Base-by-base conservation (phyloP, 2,113 vertebrate genomes). In the Macroglossus sobrinus region DNA sequence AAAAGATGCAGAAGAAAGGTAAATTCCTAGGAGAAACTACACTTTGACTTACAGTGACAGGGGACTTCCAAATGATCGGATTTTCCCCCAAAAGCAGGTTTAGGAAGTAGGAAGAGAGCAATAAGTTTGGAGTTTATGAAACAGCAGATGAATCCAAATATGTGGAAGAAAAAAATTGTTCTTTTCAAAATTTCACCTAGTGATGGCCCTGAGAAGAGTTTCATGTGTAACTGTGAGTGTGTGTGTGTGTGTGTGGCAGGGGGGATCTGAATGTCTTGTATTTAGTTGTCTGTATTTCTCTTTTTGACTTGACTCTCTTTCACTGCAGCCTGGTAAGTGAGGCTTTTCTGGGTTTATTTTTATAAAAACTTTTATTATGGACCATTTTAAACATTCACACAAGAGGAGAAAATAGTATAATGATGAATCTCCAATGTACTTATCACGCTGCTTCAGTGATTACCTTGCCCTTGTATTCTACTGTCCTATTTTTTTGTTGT, bases 41-140 rank as follows among this genome's bases (percentile, higher is more conserved):
- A 72, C 13, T 61, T 79, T 84, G 45, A 74, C 35, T 81, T 64
- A 78, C 1, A 61, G 6, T 66, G 63, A 66, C 18, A 59, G 10
- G 19, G 9, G 22, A 43, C 38, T 81, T 84, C 61, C 55, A 95
- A 81, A 92, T 53, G n/a, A 89, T 85, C 30, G 63, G 50, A 19
- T 21, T 88, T 78, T 43, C 2, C 11, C 43, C 57, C 4, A 66
- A 86, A 90, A 93, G 63, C 74, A 94, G 30, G 78, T 61, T 72
- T 61, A 92, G 59, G 53, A 93, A 88, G n/a, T 55, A 55, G 26
- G 21, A 71, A 86, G 45, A 90, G 11, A 91, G 38, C 15, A 81
- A 6, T 68, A 86, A 85, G 35, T 4, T 28, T 94, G 35, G 33
- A 21, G 14, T 59, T 97, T 96, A 79, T 95, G 38, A 91, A 93